Conservation (phyloP, 2,113 vertebrate species). For the Pangasianodon hypophthalmus region DNA sequence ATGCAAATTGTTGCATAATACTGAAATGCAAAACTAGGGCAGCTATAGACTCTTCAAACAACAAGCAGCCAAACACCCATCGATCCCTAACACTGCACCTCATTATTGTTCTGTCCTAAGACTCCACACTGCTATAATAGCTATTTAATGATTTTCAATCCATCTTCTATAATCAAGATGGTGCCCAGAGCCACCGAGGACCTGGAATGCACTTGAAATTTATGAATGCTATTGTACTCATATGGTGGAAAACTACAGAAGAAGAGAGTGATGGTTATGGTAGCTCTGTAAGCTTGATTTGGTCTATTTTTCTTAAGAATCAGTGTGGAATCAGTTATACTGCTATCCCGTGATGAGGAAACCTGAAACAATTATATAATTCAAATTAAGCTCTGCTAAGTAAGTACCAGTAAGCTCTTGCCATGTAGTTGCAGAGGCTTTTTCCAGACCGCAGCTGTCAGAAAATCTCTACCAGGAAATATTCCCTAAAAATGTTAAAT, state of each 20-base stretch:
- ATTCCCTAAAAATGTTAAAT: not conserved
- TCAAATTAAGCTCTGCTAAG: not conserved
- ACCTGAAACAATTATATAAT: not conserved
- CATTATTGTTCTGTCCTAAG: conserved; percentile 60
- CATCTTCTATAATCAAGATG: conserved; percentile 59
- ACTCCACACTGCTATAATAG: conserved; percentile 58
- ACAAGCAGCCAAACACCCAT: conserved; percentile 46
- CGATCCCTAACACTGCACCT: conserved; percentile 54
- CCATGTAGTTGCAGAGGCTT: not conserved
- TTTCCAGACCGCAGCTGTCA: not conserved
- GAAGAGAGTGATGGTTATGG: not conserved
- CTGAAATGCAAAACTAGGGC: conserved; percentile 46
- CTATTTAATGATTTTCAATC: conserved; percentile 63
- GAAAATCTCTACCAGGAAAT: not conserved
- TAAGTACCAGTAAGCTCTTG: not conserved
- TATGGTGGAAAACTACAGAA: not conserved
- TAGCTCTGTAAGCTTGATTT: not conserved
- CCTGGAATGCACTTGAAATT: conserved; percentile 47
- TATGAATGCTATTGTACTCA: conserved; percentile 32
- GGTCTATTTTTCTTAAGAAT: not conserved
- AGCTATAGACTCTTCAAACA: conserved; percentile 40
- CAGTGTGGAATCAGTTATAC: not conserved
- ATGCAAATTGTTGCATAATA: conserved; percentile 19
- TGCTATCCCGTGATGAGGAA: not conserved
- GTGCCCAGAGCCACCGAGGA: conserved; percentile 42